Base-by-base conservation (phyloP, 1,140 invertebrate genomes). In the Psilanteris sp. region DNA sequence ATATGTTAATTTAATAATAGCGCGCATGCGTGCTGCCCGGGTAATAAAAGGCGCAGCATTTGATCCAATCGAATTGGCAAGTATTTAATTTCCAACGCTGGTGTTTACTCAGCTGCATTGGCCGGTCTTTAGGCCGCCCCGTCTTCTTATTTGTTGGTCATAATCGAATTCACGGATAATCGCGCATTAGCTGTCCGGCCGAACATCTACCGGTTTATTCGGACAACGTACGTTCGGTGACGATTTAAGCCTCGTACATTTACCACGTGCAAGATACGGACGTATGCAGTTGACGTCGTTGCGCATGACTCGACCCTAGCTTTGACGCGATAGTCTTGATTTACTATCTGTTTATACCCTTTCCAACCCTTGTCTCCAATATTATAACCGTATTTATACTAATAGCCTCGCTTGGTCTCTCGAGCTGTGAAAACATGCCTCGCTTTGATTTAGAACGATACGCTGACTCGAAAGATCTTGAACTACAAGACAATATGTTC, bases 301-400 rank as follows among this genome's bases (percentile, higher is more conserved):
- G 52, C 52, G 32, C 61, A 26, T 48, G 59, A 61, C 24, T 62
- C 44, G 29, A 68, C 79, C 79, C 72, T 68, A 67, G 16, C 16
- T 8, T 44, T 59, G 50, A 54, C 77, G 67, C 71, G 77, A 77
- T 46, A 54, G 64, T 80, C 70, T 76, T 87, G 86, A 88, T 88
- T 87, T 87, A 88, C 78, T 83, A 80, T 81, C 83, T 87, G 84
- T 87, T 88, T 87, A 85, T 86, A 82, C 77, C 85, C 81, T 83
- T 82, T 78, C 66, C 66, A 78, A 77, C 78, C 81, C 85, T 79
- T 78, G 68, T 79, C 79, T 80, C 67, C 61, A 83, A 77, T 67
- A 86, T 88, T 87, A 87, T 86, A 87, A 87, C 80, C 82, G 79
- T 87, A 87, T 88, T 87, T 86, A 85, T 83, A 84, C 84, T 85